Evolutionary conservation across 1,140 invertebrate species (phyloP), one percentile per base, ranked within the genome.

Genomic region (Euborellia annulipes): DNA sequence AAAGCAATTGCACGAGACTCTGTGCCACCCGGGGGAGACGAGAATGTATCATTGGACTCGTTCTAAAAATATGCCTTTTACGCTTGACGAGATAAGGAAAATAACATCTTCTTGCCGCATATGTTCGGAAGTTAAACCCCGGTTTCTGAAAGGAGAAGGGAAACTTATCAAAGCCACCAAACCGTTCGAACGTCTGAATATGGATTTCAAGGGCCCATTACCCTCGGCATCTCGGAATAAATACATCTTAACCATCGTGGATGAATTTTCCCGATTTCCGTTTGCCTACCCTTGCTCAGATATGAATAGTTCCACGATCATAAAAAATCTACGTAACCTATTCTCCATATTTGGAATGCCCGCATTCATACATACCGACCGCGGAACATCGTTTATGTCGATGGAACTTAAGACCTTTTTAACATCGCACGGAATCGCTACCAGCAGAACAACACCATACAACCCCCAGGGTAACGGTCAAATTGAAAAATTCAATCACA

Each of bases 221-320:
- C 49, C 54, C 27, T 50, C 54, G n/a, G 23, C 17, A n/a, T 43
- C 50, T 13, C 45, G 38, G 14, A 59, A 60, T 38, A 44, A 40
- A 20, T 59, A 58, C 38, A 8, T 55, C 13, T 39, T 57, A 6
- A 57, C 50, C 11, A 44, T 59, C 27, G 47, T 59, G 13, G 56
- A 61, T 48, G 55, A 60, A 46, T 61, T 47, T 41, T 60, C 55
- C 8, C 42, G 58, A 37, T 62, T 58, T 48, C 57, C 56, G 16
- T 62, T 59, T 53, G 49, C 40, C 36, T 53, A 54, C 39, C 49
- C 43, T 23, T 54, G 53, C 45, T 20, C 37, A 13, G 45, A 53
- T 50, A 47, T 52, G 40, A 52, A n/a, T 43, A 8, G 43, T 34
- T 18, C 43, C 2, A 48, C 50, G 30, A 48, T 58, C 17, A 59